Base-by-base conservation (phyloP, 2,888 invertebrate species). In the Saturnia japonica region DNA sequence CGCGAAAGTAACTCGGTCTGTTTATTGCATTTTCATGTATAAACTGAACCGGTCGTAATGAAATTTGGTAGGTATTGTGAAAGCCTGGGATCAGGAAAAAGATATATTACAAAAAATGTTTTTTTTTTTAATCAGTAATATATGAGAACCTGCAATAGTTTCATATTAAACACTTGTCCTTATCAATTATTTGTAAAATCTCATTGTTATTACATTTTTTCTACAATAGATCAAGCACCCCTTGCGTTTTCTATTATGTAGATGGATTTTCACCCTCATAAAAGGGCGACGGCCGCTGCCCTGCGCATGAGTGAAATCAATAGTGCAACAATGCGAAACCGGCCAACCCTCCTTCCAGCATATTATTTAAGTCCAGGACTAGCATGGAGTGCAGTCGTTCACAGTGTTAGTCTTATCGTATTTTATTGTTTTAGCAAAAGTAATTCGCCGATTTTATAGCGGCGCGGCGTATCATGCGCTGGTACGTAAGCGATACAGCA, bases 221-320 rank as follows among this genome's bases (percentile, higher is more conserved):
- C 34, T 64, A 40, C 40, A 9, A 64, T 34, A 64, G 40, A 40
- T 64, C n/a, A 19, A 40, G 40, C 8, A 40, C 64, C 64, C 62
- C 40, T 19, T 64, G 40, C n/a, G 40, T n/a, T 12, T 28, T 34
- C 62, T 40, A 64, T 40, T 64, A 40, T 64, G 64, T 75, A 76
- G 74, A 78, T 81, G 76, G 78, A 76, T 74, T 71, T 76, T 78
- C 84, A 87, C 87, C 87, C 85, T 80, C 78, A 74, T 73, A 76
- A 74, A 80, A 80, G 89, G 89, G 85, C 83, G 84, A 76, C 78
- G 82, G 77, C 87, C 85, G 47, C 43, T 83, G 64, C 76, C 80
- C 81, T 92, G 92, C 92, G 92, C 92, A 85, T 78, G 92, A 90
- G 91, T 92, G 77, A 78, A 84, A 91, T 92, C 92, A 84, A 93